Conservation (phyloP, 2,797 vertebrate species). For the Decapterus maruadsi region DNA sequence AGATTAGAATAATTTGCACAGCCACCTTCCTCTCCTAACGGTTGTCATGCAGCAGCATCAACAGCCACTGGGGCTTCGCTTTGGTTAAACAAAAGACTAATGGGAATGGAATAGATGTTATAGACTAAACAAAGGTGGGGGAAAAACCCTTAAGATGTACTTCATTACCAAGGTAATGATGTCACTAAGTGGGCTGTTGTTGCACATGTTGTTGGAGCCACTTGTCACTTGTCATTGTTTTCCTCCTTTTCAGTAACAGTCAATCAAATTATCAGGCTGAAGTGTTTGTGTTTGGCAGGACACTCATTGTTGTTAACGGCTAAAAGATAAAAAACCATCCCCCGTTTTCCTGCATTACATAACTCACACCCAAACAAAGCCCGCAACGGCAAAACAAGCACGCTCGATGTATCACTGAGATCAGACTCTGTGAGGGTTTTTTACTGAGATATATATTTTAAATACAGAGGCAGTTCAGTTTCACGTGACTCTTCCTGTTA, state of each 20-base stretch:
- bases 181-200: constrained; percentile 46
- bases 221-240: constrained; percentile 34
- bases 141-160: constrained; percentile 2
- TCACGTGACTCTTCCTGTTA: background rate
- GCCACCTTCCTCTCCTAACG: background rate
- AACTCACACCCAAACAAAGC: constrained; percentile 46
- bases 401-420: constrained; percentile 12
- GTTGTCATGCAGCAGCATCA: background rate
- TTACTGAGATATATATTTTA: background rate
- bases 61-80: background rate
- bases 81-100: constrained; percentile 6
- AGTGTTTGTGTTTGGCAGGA: constrained; percentile 52
- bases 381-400: background rate
- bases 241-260: constrained; percentile 10
- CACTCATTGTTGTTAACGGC: constrained; percentile 17
- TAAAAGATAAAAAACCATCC: constrained; percentile 22
- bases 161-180: constrained; percentile 14
- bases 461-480: constrained; percentile 11
- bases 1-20: background rate
- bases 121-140: background rate
- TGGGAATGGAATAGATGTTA: constrained; percentile 26
- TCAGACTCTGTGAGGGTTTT: background rate
- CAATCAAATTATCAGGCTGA: constrained; percentile 23
- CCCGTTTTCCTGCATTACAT: constrained; percentile 43
- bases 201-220: constrained; percentile 41